Evolutionary conservation across 1,140 invertebrate genomes (phyloP), one percentile per base, ranked within the genome.

Genomic region (Orchesella cincta): DNA sequence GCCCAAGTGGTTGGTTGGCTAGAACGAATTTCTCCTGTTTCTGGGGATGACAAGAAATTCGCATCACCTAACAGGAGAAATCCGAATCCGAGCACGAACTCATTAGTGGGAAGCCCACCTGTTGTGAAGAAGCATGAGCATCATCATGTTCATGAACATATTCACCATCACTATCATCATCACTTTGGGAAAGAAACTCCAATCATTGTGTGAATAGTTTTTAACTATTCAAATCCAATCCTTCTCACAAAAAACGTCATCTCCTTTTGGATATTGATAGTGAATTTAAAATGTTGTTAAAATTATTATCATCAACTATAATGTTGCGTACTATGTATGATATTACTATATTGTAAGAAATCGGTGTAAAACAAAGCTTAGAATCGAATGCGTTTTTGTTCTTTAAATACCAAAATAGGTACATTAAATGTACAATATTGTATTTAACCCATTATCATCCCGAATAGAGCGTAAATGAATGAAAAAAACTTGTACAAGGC

Each of bases 101-200:
- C 39, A n/a, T 36, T 62, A 5, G 26, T 52, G 28, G 36, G 73
- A 14, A 78, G 83, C 34, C 81, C 82, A 64, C 76, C 80, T 23
- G 74, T 76, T 28, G 81, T 87, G 20, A 87, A 88, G 77, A 83
- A 86, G 74, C 88, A 88, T 77, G 87, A 89, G 80, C 88, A 89
- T 78, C 89, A 89, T 83, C 92, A 93, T 84, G 90, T 93, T 75
- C 92, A 94, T 83, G 91, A 93, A 83, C 92, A 94, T 81, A 91
- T 93, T 81, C 92, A 94, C 84, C 92, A 93, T 85, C 92, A 94
- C 83, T 93, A 93, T 85, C 91, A 94, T 86, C 92, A 93, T 85
- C 93, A 91, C 84, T 86, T 39, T 28, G 33, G 74, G 35, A 81
- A 89, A 76, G 86, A 87, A 72, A 82, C 84, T 26, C 83, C 84